Base-by-base conservation (phyloP, 1,140 invertebrate genomes). In the Drosophila elegans region DNA sequence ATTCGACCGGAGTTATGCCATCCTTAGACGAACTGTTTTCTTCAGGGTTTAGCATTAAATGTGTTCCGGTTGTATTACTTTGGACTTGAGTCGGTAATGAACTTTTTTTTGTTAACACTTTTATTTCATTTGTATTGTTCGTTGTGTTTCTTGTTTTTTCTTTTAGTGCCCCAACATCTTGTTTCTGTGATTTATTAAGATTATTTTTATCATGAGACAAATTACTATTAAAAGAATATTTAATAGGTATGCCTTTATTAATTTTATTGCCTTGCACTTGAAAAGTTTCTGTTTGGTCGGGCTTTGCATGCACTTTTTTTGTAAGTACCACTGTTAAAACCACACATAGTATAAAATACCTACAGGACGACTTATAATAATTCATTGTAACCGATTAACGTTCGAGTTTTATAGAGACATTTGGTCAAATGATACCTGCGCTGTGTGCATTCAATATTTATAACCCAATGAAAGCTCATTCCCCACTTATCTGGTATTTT, bases 391-490 rank as follows among this genome's bases (percentile, higher is more conserved):
- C 60, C 21, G 34, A 36, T 59, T 74, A 48, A 11, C 41, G 42
- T 71, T 13, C 36, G 64, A 71, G 11, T 41, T 41, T 41, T 39
- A 54, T 34, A 48, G 45, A 57, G 32, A 16, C 42, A 45, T 48
- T 69, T 34, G 42, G 10, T 21, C n/a, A 71, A 74, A 49, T 76
- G 63, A 59, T 68, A 32, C 48, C 53, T 34, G 36, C n/a, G 27
- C 34, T 13, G 13, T 12, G 60, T 52, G 71, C 71, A 56, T 36
- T 56, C 38, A 53, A 53, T 49, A 56, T 66, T 75, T 75, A 75
- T 75, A 75, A 63, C 16, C 25, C 13, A 27, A 27, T n/a, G 3
- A 13, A 38, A 52, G 60, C 72, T 45, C 45, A 34, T 42, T 66
- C 39, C 12, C 13, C 60, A 21, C 46, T 75, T 75, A 75, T 75